Evolutionary conservation across 2,888 invertebrate genomes (phyloP), one percentile per base, ranked within the genome.

Genomic region (Cephonodes hylas): DNA sequence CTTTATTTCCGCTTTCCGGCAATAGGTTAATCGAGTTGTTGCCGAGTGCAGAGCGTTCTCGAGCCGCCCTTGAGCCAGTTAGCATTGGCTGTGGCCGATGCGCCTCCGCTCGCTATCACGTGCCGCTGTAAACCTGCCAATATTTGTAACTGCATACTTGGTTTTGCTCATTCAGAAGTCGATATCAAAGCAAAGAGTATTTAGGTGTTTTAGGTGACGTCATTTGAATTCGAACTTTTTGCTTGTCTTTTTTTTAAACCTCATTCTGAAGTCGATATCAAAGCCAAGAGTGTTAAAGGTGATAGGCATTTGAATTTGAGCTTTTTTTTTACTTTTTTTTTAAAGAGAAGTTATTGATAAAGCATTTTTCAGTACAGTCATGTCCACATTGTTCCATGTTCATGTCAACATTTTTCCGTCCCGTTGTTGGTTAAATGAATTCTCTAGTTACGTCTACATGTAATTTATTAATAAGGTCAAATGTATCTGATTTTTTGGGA

Each of bases 51-150:
- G 5, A 6, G 23, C 25, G 6, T 38, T 38, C 13, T 13, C 23
- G n/a, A 3, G 13, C 0, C 15, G 53, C 31, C 53, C 53, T 31
- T 53, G 53, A 53, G 31, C 53, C 10, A 27, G 53, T 53, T 53
- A 27, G 15, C 48, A 53, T 31, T 53, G 27, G 53, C 27, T 53
- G 27, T 27, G 53, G 53, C 53, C 53, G 31, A 53, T 53, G 53
- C 53, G 53, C 31, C 53, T 31, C 31, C 10, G 48, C 13, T 45
- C 20, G n/a, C 46, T n/a, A 10, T 53, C 53, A 31, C 27, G 53
- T 31, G 53, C 15, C 18, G 31, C 8, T 7, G 7, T 3, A 10
- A 27, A 27, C 20, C 23, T 31, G 38, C 38, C 1, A 38, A 38
- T 13, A 38, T 38, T 38, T 38, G 2, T n/a, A 38, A n/a, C 4